A percentile compares a stretch with the other conserved stretches of the same genome.
phyloP scores from a whole-genome alignment of 2,113 vertebrate species.

The Choloepus hoffmanni region DNA sequence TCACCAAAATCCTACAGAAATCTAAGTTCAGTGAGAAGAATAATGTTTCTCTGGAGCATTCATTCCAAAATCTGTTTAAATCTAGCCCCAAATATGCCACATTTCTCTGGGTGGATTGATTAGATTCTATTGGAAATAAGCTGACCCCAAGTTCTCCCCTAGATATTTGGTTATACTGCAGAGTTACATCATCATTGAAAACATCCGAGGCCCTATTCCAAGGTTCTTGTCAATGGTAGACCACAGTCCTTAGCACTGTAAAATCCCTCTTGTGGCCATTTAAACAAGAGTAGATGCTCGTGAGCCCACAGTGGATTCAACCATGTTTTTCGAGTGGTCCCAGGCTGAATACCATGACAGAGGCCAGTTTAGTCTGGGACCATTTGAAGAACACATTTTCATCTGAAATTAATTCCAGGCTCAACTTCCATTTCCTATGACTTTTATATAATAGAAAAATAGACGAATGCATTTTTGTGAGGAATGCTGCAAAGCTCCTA shows the following conservation, averaged over 20 bases:
- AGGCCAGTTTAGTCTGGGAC: neutral
- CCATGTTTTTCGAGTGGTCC: neutral
- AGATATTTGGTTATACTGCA: neutral
- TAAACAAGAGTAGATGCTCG: neutral
- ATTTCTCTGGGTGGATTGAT: neutral
- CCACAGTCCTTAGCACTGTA: neutral
- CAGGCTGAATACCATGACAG: neutral
- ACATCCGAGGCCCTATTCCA: neutral
- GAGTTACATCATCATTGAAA: neutral
- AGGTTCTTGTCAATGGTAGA: neutral
- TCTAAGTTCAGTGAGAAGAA: slow-evolving; percentile 50
- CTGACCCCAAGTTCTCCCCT: neutral
- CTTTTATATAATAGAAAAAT: slow-evolving; percentile 1
- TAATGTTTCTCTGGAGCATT: slow-evolving; percentile 20
- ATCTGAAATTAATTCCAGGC: slow-evolving; percentile 32
- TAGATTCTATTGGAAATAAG: neutral
- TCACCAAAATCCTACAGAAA: slow-evolving; percentile 52
- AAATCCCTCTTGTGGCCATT: neutral
- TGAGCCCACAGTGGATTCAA: neutral
- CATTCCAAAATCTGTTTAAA: slow-evolving; percentile 53
- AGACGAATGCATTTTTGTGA: neutral
- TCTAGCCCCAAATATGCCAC: neutral
- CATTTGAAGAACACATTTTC: slow-evolving; percentile 6
- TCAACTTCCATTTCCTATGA: slow-evolving; percentile 11
- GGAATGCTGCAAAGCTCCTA: neutral